A percentile compares a stretch with the other conserved stretches of the same genome.
phyloP scores from a whole-genome alignment of 2,113 vertebrate genomes.

The Tupaia tana region DNA sequence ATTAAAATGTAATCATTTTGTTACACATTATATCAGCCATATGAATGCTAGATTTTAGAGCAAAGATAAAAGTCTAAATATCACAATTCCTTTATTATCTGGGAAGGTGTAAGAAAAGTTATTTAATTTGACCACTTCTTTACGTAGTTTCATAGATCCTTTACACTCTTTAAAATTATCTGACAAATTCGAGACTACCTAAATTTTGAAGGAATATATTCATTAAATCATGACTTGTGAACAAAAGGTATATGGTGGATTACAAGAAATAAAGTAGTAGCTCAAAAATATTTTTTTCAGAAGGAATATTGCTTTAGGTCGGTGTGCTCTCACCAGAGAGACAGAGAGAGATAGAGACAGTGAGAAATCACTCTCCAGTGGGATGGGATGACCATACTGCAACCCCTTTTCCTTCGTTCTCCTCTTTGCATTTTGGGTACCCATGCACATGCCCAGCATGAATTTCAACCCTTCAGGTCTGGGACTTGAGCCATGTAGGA shows the following conservation, averaged over 20 bases:
- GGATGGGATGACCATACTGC: too few species aligned
- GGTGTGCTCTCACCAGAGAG: too few species aligned
- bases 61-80: slow-evolving; percentile 19
- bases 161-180: background rate
- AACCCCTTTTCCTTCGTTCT: too few species aligned
- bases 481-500: too few species aligned
- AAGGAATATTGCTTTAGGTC: too few species aligned
- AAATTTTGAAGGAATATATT: background rate
- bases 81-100: background rate
- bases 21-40: background rate
- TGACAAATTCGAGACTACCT: background rate
- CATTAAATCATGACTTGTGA: background rate
- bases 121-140: background rate
- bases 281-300: background rate
- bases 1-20: slow-evolving; percentile 23
- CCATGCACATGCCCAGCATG: too few species aligned
- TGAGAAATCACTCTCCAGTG: too few species aligned
- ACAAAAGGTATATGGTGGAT: background rate
- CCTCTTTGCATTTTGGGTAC: too few species aligned
- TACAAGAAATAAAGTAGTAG: background rate
- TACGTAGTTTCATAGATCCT: background rate
- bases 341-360: too few species aligned
- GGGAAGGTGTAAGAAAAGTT: background rate
- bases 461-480: too few species aligned
- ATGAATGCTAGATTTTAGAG: slow-evolving; percentile 30